Conservation (phyloP, 2,888 invertebrate genomes). For the Phragmatobia fuliginosa region DNA sequence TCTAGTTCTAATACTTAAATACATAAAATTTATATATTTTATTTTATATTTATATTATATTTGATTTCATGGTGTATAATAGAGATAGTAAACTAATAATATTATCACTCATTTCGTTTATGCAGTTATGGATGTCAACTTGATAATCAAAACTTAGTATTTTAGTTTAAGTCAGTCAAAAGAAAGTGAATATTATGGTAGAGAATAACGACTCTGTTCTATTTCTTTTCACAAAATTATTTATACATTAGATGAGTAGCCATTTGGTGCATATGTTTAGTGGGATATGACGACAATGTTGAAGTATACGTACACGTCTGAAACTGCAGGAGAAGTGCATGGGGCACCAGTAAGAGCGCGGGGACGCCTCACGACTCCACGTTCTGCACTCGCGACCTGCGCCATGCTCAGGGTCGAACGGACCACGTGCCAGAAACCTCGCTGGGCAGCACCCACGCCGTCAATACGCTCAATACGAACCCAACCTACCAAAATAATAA, state of each 20-base stretch:
- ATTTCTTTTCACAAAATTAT: neutral
- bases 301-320: slow-evolving; percentile 63
- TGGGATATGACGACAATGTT: no score
- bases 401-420: slow-evolving; percentile 71
- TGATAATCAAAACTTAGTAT: no score
- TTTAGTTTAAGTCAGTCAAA: neutral
- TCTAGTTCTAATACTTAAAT: neutral
- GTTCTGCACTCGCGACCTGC: slow-evolving; percentile 54
- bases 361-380: slow-evolving; percentile 60
- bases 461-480: slow-evolving; percentile 79
- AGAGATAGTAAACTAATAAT: neutral
- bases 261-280: no score
- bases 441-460: slow-evolving; percentile 64
- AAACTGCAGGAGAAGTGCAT: slow-evolving; percentile 52
- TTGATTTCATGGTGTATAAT: neutral
- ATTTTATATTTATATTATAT: no score
- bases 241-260: no score
- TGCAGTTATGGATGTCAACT: neutral
- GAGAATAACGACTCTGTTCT: neutral
- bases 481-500: slow-evolving; percentile 63
- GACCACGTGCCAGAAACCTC: slow-evolving; percentile 74
- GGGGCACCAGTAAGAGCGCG: slow-evolving; percentile 56
- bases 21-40: neutral
- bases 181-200: neutral
- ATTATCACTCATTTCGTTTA: neutral